Evolutionary conservation across 2,113 vertebrate genomes (phyloP).

Genomic region (human): GRCh38 chr15:69086501-69087000

Average conservation of each 20-base stretch:
- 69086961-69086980: neutral
- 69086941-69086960: neutral
- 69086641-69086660: neutral
- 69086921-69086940: neutral
- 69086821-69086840: neutral
- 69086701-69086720: neutral
- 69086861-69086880: neutral
- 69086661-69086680: neutral
- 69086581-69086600: neutral
- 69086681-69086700: neutral
- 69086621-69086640: rapidly evolving
- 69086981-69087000: neutral
- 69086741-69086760: neutral
- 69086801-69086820: neutral
- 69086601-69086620: neutral
- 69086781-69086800: neutral
- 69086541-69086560: neutral
- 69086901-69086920: neutral
- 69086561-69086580: neutral
- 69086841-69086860: neutral
- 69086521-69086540: neutral
- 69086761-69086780: neutral
- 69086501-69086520: neutral
- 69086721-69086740: neutral
- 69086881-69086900: neutral